These are phyloP conservation scores for Cheilosia variabilis DNA, from an alignment of 2,888 invertebrate genomes.

Conservation along the genomic window DNA sequence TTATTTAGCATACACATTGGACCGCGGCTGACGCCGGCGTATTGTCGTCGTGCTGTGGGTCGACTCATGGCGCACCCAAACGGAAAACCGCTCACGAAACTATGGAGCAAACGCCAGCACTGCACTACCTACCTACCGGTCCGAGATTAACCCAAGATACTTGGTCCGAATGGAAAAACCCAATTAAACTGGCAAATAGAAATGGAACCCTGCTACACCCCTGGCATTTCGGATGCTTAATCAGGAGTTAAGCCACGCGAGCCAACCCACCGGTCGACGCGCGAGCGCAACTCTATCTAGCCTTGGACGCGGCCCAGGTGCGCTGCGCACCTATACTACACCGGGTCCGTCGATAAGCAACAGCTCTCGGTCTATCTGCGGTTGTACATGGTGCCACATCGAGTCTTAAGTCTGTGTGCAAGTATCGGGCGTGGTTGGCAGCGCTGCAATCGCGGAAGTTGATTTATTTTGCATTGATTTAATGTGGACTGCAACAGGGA, in stretches of 20 bases:
- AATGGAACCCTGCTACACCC: constrained; percentile 35
- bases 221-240: constrained; percentile 63
- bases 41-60: constrained; percentile 64
- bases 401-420: constrained; percentile 40
- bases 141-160: constrained; percentile 51
- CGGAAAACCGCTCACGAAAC: constrained; percentile 25
- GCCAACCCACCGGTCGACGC: constrained; percentile 30
- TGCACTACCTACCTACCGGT: not conserved
- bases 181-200: constrained; percentile 74
- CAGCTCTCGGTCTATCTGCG: constrained; percentile 3
- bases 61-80: constrained; percentile 74
- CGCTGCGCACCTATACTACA: constrained; percentile 22
- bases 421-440: constrained; percentile 69
- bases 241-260: constrained; percentile 74
- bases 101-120: constrained; percentile 39
- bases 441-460: constrained; percentile 73
- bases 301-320: constrained; percentile 72
- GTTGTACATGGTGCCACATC: constrained; percentile 17
- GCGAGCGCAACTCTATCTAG: constrained; percentile 51
- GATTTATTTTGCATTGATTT: constrained; percentile 74
- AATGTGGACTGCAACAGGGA: constrained; percentile 52
- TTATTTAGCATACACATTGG: constrained; percentile 73
- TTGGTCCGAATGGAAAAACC: constrained; percentile 63
- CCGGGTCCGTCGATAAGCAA: constrained; percentile 52
- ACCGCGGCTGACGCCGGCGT: constrained; percentile 9